Conservation (phyloP, 2,888 invertebrate species). For the Meteorus cinctellus region DNA sequence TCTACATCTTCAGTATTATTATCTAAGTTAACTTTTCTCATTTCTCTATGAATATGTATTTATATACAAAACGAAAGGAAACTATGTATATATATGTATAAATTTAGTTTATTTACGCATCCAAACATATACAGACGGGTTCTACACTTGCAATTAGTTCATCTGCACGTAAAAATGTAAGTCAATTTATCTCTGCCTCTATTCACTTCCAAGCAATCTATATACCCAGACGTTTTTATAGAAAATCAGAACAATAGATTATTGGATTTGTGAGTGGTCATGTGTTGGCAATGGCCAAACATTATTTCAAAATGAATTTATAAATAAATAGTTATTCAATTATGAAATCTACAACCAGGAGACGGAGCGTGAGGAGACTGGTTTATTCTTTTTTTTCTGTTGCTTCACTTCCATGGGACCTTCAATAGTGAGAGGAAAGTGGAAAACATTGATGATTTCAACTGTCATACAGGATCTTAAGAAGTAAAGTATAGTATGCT, state of each 20-base stretch:
- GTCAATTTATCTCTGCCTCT: slow-evolving; percentile 54
- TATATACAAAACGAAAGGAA: neutral
- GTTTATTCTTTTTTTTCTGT: no score
- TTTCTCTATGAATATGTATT: neutral
- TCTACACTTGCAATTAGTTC: neutral
- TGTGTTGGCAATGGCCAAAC: slow-evolving; percentile 31
- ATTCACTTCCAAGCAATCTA: slow-evolving; percentile 39
- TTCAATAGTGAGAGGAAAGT: no score
- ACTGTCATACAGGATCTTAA: no score
- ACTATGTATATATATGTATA: neutral
- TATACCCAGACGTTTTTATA: slow-evolving; percentile 48
- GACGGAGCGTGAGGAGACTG: no score
- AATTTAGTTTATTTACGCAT: neutral
- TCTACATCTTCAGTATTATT: slow-evolving; percentile 15
- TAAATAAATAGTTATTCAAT: neutral
- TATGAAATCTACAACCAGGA: no score
- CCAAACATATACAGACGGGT: neutral
- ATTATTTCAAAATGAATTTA: slow-evolving; percentile 13
- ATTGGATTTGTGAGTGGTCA: neutral
- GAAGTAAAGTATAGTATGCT: no score
- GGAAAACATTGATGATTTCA: no score
- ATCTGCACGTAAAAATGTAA: slow-evolving; percentile 19
- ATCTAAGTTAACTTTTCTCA: slow-evolving; percentile 3
- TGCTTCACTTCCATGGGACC: no score
- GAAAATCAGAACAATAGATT: slow-evolving; percentile 55